Percentiles rank a stretch among this genome's conserved stretches.
These are phyloP conservation scores for Amiota communis DNA, from an alignment of 2,888 invertebrate species.

Conservation along the genomic window DNA sequence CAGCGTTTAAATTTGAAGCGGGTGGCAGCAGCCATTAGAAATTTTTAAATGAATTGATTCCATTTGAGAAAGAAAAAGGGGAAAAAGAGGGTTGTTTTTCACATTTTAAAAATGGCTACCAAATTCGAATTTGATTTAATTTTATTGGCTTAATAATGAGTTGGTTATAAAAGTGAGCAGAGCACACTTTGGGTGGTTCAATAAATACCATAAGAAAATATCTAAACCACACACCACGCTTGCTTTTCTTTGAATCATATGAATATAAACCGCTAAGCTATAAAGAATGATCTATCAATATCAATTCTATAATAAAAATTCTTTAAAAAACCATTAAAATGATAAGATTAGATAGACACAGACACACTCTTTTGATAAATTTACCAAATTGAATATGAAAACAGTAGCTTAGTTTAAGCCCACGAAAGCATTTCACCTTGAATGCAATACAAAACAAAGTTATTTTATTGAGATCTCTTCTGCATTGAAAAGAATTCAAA, in stretches of 20 bases:
- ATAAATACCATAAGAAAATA: neutral
- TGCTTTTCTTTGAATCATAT: slow-evolving; percentile 21
- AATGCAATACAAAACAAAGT: slow-evolving; percentile 13
- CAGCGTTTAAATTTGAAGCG: slow-evolving; percentile 44
- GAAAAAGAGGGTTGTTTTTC: neutral
- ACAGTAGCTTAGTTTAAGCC: slow-evolving; percentile 28
- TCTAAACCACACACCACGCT: slow-evolving; percentile 52
- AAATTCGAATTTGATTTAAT: too few relatives aligned
- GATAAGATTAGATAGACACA: slow-evolving; percentile 50
- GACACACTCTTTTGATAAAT: slow-evolving; percentile 45
- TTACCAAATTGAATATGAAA: slow-evolving; percentile 31
- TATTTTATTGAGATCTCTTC: slow-evolving; percentile 32
- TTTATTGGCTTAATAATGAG: too few relatives aligned
- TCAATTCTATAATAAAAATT: slow-evolving; percentile 38
- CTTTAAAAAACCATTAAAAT: slow-evolving; percentile 62
- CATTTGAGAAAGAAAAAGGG: neutral
- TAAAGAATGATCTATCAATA: too few relatives aligned
- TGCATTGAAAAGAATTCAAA: slow-evolving; percentile 44
- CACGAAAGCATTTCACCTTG: neutral
- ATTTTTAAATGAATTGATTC: slow-evolving; percentile 1
- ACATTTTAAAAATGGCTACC: neutral
- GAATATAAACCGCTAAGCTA: too few relatives aligned
- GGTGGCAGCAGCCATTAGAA: slow-evolving; percentile 38
- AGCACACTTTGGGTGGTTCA: slow-evolving; percentile 52
- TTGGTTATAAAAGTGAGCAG: slow-evolving; percentile 9